These are phyloP conservation scores for Ridgeia piscesae DNA, from an alignment of 1,140 invertebrate species.

Conservation along the genomic window DNA sequence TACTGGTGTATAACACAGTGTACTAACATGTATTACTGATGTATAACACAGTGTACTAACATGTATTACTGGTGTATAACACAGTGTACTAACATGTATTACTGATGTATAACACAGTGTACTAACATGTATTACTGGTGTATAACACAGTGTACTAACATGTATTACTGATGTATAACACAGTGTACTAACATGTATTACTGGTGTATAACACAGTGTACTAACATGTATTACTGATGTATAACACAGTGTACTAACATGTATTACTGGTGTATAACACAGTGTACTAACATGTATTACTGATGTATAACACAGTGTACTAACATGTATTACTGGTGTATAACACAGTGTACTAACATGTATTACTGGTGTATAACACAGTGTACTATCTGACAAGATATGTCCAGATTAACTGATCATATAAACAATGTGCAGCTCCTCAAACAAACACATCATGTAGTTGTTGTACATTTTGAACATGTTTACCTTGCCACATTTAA, in stretches of 20 bases:
- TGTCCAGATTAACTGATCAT: too few relatives aligned
- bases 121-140: neutral
- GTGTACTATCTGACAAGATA: neutral
- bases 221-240: neutral
- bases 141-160: neutral
- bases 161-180: neutral
- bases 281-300: neutral
- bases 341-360: neutral
- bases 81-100: neutral
- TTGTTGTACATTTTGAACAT: neutral
- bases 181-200: neutral
- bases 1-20: neutral
- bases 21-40: neutral
- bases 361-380: neutral
- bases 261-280: neutral
- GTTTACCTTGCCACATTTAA: neutral
- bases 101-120: neutral
- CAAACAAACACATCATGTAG: neutral
- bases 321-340: neutral
- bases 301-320: neutral
- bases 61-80: neutral
- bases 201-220: neutral
- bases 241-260: neutral
- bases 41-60: neutral
- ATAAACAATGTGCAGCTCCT: neutral